Conservation (phyloP, 2,888 invertebrate genomes). For the Isoperla grammatica region DNA sequence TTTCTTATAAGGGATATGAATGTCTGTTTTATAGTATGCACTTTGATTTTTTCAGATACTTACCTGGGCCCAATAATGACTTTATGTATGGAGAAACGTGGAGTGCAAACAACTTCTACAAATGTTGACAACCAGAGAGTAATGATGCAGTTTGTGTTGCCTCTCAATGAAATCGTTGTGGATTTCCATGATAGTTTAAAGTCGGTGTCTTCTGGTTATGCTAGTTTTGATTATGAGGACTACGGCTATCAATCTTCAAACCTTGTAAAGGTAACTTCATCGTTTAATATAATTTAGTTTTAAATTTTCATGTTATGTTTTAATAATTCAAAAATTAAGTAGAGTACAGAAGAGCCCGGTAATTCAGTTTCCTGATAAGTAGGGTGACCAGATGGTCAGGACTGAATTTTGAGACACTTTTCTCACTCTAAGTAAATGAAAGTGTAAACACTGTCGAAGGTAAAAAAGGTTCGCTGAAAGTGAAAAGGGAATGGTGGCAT, state of each 20-base stretch:
- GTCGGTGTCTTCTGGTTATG: slow-evolving; percentile 87
- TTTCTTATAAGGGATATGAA: too few relatives aligned
- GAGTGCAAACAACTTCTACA: slow-evolving; percentile 59
- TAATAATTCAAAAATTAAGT: not conserved
- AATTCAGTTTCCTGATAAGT: too few relatives aligned
- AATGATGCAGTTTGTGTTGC: slow-evolving; percentile 76
- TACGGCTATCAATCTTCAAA: slow-evolving; percentile 68
- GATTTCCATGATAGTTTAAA: slow-evolving; percentile 94
- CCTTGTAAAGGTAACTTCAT: slow-evolving; percentile 63
- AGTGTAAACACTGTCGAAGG: too few relatives aligned
- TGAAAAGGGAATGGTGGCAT: too few relatives aligned
- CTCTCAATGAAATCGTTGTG: slow-evolving; percentile 87
- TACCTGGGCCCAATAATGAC: slow-evolving; percentile 65
- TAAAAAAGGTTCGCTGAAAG: too few relatives aligned
- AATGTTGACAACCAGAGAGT: slow-evolving; percentile 79
- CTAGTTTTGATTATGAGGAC: slow-evolving; percentile 91
- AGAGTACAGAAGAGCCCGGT: too few relatives aligned
- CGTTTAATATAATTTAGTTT: slow-evolving; percentile 5
- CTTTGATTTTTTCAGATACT: slow-evolving; percentile 44
- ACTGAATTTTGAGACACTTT: too few relatives aligned
- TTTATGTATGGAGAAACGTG: slow-evolving; percentile 70
- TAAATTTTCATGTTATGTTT: not conserved
- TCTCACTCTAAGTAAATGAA: too few relatives aligned
- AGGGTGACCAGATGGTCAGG: too few relatives aligned
- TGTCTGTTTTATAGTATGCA: too few relatives aligned